These are phyloP conservation scores for Pithys albifrons DNA, from an alignment of 2,113 vertebrate species.

Conservation along the genomic window DNA sequence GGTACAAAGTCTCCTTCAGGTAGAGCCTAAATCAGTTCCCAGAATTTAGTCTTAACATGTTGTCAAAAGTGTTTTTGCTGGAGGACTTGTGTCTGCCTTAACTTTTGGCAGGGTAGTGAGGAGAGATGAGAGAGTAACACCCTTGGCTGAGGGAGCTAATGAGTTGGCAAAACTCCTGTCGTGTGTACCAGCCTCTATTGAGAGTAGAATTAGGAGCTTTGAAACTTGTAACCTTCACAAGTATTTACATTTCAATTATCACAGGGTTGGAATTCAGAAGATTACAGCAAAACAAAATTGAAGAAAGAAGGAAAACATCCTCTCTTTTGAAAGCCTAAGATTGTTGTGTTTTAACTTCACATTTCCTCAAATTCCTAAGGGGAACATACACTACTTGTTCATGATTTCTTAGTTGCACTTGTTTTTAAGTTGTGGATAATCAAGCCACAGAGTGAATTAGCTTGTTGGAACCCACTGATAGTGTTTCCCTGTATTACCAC, in stretches of 20 bases:
- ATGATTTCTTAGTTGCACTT: background rate
- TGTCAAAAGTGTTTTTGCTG: constrained; percentile 9
- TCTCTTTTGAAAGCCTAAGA: background rate
- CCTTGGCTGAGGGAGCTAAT: background rate
- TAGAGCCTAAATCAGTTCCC: background rate
- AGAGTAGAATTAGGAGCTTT: background rate
- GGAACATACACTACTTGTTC: background rate
- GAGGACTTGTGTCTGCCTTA: background rate
- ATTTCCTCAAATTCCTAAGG: background rate
- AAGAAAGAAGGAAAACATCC: background rate
- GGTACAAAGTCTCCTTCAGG: background rate
- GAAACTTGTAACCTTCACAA: background rate
- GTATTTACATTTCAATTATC: background rate
- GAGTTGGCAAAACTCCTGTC: background rate
- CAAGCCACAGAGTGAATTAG: background rate
- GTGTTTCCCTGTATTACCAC: background rate
- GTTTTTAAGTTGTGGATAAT: background rate
- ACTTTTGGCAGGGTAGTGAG: constrained; percentile 1
- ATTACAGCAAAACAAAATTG: background rate
- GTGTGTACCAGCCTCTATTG: background rate
- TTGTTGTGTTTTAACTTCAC: background rate
- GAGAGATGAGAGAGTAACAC: background rate
- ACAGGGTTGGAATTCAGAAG: background rate
- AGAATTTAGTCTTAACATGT: constrained; percentile 36
- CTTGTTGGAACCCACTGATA: background rate